Conservation (phyloP, 2,888 invertebrate species). For the Linnaemya tessellans region DNA sequence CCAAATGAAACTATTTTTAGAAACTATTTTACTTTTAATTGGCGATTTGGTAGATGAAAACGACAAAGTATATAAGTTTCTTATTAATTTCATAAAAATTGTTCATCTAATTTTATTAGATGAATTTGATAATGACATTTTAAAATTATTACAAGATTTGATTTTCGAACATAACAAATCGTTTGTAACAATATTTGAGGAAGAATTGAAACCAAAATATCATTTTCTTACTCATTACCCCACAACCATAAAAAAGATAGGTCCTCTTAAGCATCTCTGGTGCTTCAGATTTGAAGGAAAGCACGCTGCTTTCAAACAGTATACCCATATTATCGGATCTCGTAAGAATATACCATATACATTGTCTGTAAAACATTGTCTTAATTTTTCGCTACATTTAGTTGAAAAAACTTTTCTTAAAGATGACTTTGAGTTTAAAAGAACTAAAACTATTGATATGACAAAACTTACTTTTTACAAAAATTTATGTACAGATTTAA, state of each 20-base stretch:
- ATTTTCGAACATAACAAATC: conserved; percentile 42
- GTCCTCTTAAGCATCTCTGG: conserved; percentile 60
- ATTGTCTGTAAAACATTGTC: conserved; percentile 33
- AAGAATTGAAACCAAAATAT: conserved; percentile 55
- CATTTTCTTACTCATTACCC: conserved; percentile 42
- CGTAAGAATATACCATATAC: conserved; percentile 52
- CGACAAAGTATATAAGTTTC: conserved; percentile 61
- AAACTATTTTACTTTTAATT: conserved; percentile 62
- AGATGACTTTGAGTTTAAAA: conserved; percentile 29
- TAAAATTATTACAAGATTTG: conserved; percentile 39
- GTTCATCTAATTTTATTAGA: conserved; percentile 49
- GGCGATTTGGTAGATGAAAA: conserved; percentile 58
- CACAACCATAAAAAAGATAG: conserved; percentile 47
- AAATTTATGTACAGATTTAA: conserved; percentile 27
- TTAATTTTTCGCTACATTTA: conserved; percentile 41
- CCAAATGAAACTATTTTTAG: conserved; percentile 63
- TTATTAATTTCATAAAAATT: conserved; percentile 59
- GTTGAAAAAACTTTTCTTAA: conserved; percentile 40
- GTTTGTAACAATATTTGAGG: conserved; percentile 31
- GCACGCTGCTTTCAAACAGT: conserved; percentile 53
- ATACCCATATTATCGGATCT: conserved; percentile 55
- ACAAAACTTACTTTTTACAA: too few species aligned
- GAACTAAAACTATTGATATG: conserved; percentile 35
- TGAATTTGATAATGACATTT: conserved; percentile 52
- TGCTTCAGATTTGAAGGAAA: conserved; percentile 60